These are phyloP conservation scores for Sphenodon punctatus DNA, from an alignment of 2,797 vertebrate species.

Conservation along the genomic window DNA sequence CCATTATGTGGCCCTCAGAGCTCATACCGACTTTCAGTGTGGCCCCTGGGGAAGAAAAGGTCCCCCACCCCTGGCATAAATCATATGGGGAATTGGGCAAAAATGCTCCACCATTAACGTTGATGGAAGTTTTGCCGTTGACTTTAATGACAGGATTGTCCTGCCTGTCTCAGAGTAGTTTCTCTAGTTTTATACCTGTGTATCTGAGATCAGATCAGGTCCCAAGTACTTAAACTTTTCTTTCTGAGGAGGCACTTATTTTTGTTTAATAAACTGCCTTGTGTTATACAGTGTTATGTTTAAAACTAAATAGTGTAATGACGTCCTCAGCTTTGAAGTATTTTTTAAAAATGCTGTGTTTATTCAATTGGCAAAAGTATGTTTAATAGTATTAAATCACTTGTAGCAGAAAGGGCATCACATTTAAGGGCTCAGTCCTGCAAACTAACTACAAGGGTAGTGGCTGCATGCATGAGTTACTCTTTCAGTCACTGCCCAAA, in stretches of 20 bases:
- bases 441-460: background rate
- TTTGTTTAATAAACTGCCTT: background rate
- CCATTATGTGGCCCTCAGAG: too few relatives aligned
- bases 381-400: background rate
- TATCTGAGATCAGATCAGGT: background rate
- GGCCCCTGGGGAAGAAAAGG: too few relatives aligned
- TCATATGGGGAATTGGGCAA: too few relatives aligned
- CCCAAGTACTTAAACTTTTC: background rate
- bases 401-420: background rate
- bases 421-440: fast-evolving
- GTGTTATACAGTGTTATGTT: fast-evolving
- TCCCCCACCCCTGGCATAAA: too few relatives aligned
- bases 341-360: fast-evolving
- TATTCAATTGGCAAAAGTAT: fast-evolving
- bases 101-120: too few relatives aligned
- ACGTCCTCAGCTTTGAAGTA: fast-evolving
- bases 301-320: fast-evolving
- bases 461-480: background rate
- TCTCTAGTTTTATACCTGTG: background rate
- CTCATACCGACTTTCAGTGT: too few relatives aligned
- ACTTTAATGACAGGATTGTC: too few relatives aligned
- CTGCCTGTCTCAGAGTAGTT: background rate
- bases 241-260: background rate
- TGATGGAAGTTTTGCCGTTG: too few relatives aligned
- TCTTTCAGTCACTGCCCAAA: too few relatives aligned